A percentile compares a stretch with the other conserved stretches of the same genome.
Conservation (phyloP, 2,113 vertebrate species). For the Bubo blakistoni region DNA sequence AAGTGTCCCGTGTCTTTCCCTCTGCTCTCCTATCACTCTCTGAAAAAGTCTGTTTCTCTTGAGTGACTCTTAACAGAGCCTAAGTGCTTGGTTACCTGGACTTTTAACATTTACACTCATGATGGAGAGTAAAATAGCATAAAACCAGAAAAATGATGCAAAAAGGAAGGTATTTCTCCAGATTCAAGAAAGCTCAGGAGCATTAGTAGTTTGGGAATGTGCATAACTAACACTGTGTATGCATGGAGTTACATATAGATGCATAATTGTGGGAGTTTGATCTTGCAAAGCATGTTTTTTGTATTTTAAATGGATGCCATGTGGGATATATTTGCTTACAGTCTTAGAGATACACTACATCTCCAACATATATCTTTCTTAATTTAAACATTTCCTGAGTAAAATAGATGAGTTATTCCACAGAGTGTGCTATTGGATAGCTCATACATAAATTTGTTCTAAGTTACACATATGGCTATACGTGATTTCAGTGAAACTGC, state of each 20-base stretch:
- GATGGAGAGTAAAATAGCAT: background rate
- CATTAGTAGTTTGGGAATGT: background rate
- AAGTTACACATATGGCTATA: background rate
- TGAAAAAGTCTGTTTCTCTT: background rate
- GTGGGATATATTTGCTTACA: background rate
- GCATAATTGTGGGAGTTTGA: background rate
- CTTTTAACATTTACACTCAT: background rate
- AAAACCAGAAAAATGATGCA: background rate
- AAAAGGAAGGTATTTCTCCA: background rate
- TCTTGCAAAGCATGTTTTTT: background rate
- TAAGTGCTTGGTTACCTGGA: background rate
- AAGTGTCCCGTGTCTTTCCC: background rate
- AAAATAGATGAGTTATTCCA: constrained; percentile 32
- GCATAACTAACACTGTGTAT: background rate
- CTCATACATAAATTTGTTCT: background rate
- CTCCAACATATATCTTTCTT: background rate
- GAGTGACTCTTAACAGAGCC: background rate
- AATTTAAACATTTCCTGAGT: background rate
- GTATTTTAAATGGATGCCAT: background rate
- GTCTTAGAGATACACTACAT: background rate
- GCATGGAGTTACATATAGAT: background rate
- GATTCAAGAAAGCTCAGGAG: background rate
- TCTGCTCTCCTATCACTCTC: background rate
- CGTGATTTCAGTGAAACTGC: background rate
- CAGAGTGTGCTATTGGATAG: background rate